Evolutionary conservation across 2,113 vertebrate genomes (phyloP), one percentile per base, ranked within the genome.

Genomic region (Kryptolebias marmoratus): DNA sequence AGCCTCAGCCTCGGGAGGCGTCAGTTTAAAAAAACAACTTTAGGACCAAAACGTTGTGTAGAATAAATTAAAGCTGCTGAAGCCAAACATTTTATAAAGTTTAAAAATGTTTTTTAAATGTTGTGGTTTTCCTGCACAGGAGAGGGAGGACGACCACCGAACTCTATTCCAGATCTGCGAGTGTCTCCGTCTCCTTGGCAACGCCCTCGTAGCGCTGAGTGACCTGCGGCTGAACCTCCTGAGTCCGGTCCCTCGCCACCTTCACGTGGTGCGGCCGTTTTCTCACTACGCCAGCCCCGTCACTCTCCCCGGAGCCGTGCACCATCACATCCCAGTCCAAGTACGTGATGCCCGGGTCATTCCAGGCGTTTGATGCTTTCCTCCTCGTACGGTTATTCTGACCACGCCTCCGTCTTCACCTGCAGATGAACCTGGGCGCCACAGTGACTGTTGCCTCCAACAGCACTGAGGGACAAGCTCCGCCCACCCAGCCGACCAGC

Each of bases 371-470:
- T n/a, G 28, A 11, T 0, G 27, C 22, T 1, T 16, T 3, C 4
- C 5, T 44, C 44, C n/a, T 11, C 10, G 6, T 10, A 18, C 13
- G 4, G 11, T 11, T 9, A 0, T 1, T 5, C 71, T 70, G 56
- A 73, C 50, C 18, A 14, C 44, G 15, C 52, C 6, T 13, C 12
- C 2, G 2, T 70, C 31, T 53, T 5, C 30, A 2, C 61, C 14
- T 0, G n/a, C 84, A 97, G 96, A 96, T 97, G 90, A 96, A 96
- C 30, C 90, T 96, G 64, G 95, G 96, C 12, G 95, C 96, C 55
- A 96, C 96, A 6, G 94, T 96, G 83, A 95, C 94, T 57, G 94
- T 96, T 93, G 93, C 94, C 0, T 90, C 93, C 44, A 96, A 95
- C 36, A 92, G 94, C 39, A 84, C 92, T 0, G 93, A 95, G 1